phyloP scores from a whole-genome alignment of 2,888 invertebrate genomes.

The Odontomyia ornata region DNA sequence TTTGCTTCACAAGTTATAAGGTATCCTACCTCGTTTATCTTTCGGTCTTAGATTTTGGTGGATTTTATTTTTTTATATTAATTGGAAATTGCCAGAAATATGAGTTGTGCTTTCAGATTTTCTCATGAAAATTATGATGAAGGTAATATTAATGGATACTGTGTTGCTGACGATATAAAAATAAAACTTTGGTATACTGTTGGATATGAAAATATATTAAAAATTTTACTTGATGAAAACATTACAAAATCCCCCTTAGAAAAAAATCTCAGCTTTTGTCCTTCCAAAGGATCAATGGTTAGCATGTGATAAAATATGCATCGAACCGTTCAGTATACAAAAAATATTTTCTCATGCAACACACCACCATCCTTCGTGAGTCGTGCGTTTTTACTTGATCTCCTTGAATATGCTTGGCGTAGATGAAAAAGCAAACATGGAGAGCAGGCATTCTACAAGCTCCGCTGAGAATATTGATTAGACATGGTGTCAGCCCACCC shows the following conservation, averaged over 20 bases:
- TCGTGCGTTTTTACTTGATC: not conserved
- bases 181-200: no score
- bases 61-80: no score
- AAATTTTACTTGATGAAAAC: no score
- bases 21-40: not conserved
- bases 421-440: conserved; percentile 43
- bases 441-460: conserved; percentile 28
- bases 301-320: conserved; percentile 30
- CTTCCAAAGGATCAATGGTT: not conserved
- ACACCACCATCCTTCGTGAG: not conserved
- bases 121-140: no score
- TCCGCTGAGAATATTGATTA: conserved; percentile 42
- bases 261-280: no score
- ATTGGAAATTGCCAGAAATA: no score
- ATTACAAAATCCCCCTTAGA: no score
- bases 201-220: no score
- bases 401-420: conserved; percentile 1
- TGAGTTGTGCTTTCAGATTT: no score
- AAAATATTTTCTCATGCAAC: conserved; percentile 34
- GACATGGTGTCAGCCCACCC: not conserved
- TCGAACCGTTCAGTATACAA: conserved; percentile 21
- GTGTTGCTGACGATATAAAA: no score
- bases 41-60: no score
- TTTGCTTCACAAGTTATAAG: not conserved
- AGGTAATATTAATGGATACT: no score